These are phyloP conservation scores for Lonchura striata DNA, from an alignment of 2,113 vertebrate genomes.

Conservation along the genomic window DNA sequence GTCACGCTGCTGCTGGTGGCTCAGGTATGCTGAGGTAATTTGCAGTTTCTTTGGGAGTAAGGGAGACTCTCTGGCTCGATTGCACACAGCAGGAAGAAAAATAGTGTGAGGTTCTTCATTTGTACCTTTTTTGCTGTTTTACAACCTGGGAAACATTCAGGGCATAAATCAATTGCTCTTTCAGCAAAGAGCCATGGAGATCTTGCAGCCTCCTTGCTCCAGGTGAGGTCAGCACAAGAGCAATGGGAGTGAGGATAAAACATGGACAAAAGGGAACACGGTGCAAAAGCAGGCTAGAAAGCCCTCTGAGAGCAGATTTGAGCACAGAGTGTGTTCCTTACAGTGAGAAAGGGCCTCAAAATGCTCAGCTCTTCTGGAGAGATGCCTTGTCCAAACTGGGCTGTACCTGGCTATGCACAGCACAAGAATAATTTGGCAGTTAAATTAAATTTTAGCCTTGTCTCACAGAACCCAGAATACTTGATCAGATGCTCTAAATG, in stretches of 20 bases:
- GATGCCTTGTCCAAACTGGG: background rate
- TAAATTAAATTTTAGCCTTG: background rate
- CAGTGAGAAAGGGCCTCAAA: background rate
- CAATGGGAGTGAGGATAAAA: background rate
- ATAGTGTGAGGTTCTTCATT: background rate
- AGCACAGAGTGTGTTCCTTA: background rate
- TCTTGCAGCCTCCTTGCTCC: background rate
- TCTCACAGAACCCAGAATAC: background rate
- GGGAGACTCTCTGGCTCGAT: slow-evolving; percentile 18
- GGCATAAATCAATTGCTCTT: background rate
- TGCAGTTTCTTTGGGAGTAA: background rate
- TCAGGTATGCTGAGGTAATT: background rate
- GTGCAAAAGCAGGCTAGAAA: background rate
- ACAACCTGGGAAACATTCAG: background rate
- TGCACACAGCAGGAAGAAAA: slow-evolving; percentile 51
- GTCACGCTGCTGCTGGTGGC: background rate
- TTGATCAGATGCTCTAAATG: background rate
- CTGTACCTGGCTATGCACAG: fast-evolving
- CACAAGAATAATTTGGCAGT: background rate
- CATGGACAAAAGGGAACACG: background rate
- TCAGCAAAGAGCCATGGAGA: background rate
- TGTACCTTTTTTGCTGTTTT: background rate
- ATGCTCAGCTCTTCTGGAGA: background rate
- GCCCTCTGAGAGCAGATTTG: background rate
- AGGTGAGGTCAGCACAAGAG: slow-evolving; percentile 12